Base-by-base conservation (phyloP, 2,888 invertebrate species). In the Agrochola litura region DNA sequence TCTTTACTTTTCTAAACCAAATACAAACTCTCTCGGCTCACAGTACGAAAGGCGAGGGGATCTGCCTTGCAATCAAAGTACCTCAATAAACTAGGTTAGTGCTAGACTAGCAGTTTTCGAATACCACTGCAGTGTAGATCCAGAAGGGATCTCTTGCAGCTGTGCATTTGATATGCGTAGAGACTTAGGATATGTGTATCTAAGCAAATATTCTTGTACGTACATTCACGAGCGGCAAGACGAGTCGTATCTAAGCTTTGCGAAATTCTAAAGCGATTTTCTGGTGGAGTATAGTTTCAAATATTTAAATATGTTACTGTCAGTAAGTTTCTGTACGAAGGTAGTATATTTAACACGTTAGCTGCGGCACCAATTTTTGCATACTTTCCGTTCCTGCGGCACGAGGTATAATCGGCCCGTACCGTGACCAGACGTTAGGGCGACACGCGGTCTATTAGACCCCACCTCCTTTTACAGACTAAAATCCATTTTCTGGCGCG, bases 131-230 rank as follows among this genome's bases (percentile, higher is more conserved):
- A 56, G 6, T 30, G 14, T 16, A 12, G 61, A 43, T 16, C 16
- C n/a, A 1, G 43, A 41, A 14, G 4, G 64, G 52, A 80, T 64
- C 43, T 49, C 56, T 56, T 67, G 37, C 66, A 79, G 56, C 54
- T 56, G 75, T 56, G 66, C 73, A 66, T 56, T 67, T 43, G 41
- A 3, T 25, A 63, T 56, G 75, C 75, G 37, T 52, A 30, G 9
- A 2, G 10, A 41, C 73, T 56, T 25, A 72, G 25, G 41, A 79
- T 49, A 49, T 63, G 54, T 70, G n/a, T 41, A 30, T 63, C 41
- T 30, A 64, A 64, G 30, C 56, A 72, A 78, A 71, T 65, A 52
- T 58, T 71, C 49, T 56, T 12, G 6, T 25, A 61, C 8, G 5
- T 46, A 67, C 5, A 64, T 76, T 77, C 25, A 41, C 22, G 25